phyloP scores from a whole-genome alignment of 2,888 invertebrate species.

The Dinocampus coccinellae region DNA sequence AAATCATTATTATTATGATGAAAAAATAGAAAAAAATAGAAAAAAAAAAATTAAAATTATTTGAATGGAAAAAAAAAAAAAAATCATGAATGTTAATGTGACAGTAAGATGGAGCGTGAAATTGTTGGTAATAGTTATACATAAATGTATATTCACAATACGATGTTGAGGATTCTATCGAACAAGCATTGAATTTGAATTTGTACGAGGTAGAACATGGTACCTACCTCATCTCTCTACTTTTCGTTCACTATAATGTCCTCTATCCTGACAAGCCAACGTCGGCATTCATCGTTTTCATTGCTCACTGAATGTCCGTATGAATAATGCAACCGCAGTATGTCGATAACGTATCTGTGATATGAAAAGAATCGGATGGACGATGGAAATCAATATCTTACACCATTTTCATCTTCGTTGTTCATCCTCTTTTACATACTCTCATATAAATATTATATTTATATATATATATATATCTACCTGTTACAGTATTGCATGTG shows the following conservation, averaged over 20 bases:
- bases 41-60: too few relatives aligned
- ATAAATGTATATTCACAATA: neutral
- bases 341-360: constrained; percentile 45
- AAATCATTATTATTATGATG: too few relatives aligned
- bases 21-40: too few relatives aligned
- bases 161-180: constrained; percentile 26
- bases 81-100: neutral
- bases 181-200: constrained; percentile 32
- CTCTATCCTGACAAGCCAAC: neutral
- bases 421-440: neutral
- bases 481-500: neutral
- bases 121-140: constrained; percentile 17
- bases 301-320: constrained; percentile 31
- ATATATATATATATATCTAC: neutral
- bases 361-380: constrained; percentile 59
- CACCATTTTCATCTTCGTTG: constrained; percentile 28
- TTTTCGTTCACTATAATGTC: neutral
- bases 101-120: constrained; percentile 12
- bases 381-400: constrained; percentile 57
- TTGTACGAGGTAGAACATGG: neutral
- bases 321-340: constrained; percentile 40
- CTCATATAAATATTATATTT: neutral
- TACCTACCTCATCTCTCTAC: neutral
- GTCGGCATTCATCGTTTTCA: constrained; percentile 35
- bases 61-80: neutral